A percentile compares a stretch with the other conserved stretches of the same genome.
Evolutionary conservation across 2,113 vertebrate species (phyloP).

Genomic region (Orcinus orca): DNA sequence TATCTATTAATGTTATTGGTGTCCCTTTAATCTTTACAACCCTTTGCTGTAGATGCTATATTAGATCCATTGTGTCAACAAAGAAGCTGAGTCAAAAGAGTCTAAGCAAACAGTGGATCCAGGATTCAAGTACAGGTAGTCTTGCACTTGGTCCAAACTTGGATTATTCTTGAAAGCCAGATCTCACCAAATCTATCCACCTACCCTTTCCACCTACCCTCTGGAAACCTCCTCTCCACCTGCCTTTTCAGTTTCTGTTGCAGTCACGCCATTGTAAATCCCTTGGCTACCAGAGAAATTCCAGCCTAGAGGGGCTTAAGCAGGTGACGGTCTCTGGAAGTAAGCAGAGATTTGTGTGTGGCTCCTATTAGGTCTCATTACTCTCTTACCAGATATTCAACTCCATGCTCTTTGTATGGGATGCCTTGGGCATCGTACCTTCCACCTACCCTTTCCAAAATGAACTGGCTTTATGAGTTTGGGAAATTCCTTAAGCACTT

Average conservation of each 20-base stretch:
- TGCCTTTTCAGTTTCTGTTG: not conserved
- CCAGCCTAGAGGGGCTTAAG: not conserved
- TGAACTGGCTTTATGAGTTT: not conserved
- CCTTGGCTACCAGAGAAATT: not conserved
- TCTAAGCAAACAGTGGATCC: not conserved
- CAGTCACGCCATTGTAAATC: not conserved
- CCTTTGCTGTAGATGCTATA: not conserved
- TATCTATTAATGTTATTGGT: not conserved
- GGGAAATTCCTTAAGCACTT: not conserved
- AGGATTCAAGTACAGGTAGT: not conserved
- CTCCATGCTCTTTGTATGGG: not conserved
- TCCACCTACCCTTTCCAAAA: not conserved
- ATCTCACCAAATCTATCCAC: not conserved
- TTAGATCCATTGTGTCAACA: not conserved
- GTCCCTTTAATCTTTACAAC: not conserved
- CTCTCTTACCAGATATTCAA: not conserved
- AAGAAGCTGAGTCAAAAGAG: not conserved
- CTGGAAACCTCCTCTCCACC: not conserved
- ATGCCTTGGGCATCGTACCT: not conserved
- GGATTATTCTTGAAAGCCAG: not conserved
- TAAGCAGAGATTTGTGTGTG: not conserved
- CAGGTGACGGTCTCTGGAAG: not conserved
- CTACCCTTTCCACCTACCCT: not conserved
- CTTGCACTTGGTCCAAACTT: not conserved
- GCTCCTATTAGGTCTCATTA: not conserved